These are phyloP conservation scores for Orthosia cruda DNA, from an alignment of 2,888 invertebrate species.

Conservation along the genomic window DNA sequence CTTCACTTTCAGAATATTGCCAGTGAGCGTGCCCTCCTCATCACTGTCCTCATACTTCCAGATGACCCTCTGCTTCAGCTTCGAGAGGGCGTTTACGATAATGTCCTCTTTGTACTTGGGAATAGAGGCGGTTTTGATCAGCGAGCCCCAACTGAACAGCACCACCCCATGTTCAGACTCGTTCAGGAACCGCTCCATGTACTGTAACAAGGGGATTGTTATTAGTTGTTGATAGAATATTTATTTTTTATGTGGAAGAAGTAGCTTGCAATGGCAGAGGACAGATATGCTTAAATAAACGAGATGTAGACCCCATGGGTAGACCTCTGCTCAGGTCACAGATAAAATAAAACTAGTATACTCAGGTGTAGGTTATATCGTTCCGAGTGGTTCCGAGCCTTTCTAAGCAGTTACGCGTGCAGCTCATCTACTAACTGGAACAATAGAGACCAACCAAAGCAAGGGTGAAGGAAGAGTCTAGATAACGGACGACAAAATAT, in stretches of 20 bases:
- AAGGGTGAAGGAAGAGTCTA: too few species aligned
- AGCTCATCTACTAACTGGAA: too few species aligned
- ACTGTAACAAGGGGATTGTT: constrained; percentile 82
- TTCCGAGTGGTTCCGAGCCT: too few species aligned
- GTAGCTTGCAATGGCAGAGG: too few species aligned
- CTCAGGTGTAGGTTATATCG: too few species aligned
- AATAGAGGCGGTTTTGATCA: constrained; percentile 94
- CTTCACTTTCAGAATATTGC: constrained; percentile 92
- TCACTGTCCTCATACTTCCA: constrained; percentile 95
- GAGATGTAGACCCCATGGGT: too few species aligned
- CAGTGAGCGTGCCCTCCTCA: constrained; percentile 83
- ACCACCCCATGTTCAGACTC: constrained; percentile 94
- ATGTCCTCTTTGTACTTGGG: constrained; percentile 92
- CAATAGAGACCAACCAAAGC: too few species aligned
- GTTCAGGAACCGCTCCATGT: constrained; percentile 93
- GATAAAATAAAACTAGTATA: too few species aligned
- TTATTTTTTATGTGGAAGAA: not conserved
- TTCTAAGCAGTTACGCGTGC: too few species aligned
- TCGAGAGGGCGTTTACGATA: constrained; percentile 93
- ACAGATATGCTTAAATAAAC: too few species aligned
- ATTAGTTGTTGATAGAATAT: not conserved
- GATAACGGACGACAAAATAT: not conserved
- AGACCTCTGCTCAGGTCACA: too few species aligned
- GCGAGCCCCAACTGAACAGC: constrained; percentile 95
- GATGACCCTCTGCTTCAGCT: constrained; percentile 93